phyloP scores from a whole-genome alignment of 2,797 vertebrate species.

The Bradypus variegatus region DNA sequence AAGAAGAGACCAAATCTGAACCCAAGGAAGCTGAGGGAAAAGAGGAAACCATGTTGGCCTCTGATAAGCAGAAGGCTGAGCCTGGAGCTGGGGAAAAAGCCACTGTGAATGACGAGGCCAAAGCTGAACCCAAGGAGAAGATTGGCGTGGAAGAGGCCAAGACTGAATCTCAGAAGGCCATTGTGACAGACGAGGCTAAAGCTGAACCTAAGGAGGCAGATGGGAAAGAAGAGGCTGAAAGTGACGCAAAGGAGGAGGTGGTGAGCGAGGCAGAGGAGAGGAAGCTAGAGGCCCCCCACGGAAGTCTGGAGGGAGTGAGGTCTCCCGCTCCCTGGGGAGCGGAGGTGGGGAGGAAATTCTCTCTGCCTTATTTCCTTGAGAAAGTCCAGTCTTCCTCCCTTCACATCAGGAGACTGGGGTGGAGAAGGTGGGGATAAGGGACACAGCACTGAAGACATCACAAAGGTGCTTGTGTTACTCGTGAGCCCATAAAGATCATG shows the following conservation, averaged over 20 bases:
- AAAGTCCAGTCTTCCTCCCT: not conserved
- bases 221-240: not conserved
- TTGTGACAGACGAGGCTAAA: not conserved
- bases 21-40: not conserved
- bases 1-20: not conserved
- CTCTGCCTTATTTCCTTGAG: no score
- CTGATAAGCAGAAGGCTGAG: not conserved
- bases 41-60: not conserved
- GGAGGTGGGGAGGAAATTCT: not conserved
- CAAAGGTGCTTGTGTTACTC: not conserved
- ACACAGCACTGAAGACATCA: not conserved
- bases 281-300: not conserved
- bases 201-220: not conserved
- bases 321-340: not conserved
- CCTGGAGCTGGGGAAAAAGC: not conserved
- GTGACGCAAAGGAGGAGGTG: not conserved
- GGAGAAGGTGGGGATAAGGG: not conserved
- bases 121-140: not conserved
- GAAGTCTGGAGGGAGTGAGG: not conserved
- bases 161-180: not conserved
- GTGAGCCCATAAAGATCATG: not conserved
- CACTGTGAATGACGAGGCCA: fast-evolving
- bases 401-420: not conserved
- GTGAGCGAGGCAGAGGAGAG: not conserved
- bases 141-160: not conserved